Evolutionary conservation across 2,113 vertebrate species (phyloP).

Genomic region (Corapipo altera): DNA sequence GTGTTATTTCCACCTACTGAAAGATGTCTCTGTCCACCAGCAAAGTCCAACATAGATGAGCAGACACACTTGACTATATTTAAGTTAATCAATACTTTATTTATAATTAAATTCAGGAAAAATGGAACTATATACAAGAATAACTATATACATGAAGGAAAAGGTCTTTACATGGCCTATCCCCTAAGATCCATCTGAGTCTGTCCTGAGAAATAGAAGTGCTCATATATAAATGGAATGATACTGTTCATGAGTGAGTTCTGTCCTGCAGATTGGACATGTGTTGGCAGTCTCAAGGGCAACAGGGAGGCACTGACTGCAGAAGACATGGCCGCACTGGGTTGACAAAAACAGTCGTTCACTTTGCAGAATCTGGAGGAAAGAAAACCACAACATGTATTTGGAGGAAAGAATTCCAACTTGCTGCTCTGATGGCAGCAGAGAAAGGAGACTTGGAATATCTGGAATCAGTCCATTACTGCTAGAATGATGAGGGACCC

Average conservation of each 20-base stretch:
- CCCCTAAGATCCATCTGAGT: neutral
- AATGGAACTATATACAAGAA: neutral
- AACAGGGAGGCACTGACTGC: neutral
- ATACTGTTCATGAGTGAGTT: rapidly evolving
- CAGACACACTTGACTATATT: neutral
- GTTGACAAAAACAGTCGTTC: neutral
- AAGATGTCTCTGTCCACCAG: conserved; percentile 52
- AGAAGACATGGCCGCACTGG: neutral
- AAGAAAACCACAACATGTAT: neutral
- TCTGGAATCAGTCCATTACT: neutral
- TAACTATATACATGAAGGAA: neutral
- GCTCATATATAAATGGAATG: neutral
- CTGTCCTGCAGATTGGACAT: neutral
- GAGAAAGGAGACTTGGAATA: neutral
- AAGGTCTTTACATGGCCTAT: rapidly evolving
- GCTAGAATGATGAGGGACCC: neutral
- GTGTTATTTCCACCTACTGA: conserved; percentile 65
- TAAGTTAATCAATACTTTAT: neutral
- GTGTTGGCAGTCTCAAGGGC: rapidly evolving
- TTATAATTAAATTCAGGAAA: conserved; percentile 49
- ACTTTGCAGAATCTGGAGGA: neutral
- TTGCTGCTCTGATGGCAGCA: neutral
- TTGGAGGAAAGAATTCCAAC: neutral
- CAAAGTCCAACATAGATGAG: conserved; percentile 39
- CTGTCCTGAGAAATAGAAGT: neutral